These are phyloP conservation scores for Dicranocentrus wangi DNA, from an alignment of 2,888 invertebrate genomes.

Conservation along the genomic window DNA sequence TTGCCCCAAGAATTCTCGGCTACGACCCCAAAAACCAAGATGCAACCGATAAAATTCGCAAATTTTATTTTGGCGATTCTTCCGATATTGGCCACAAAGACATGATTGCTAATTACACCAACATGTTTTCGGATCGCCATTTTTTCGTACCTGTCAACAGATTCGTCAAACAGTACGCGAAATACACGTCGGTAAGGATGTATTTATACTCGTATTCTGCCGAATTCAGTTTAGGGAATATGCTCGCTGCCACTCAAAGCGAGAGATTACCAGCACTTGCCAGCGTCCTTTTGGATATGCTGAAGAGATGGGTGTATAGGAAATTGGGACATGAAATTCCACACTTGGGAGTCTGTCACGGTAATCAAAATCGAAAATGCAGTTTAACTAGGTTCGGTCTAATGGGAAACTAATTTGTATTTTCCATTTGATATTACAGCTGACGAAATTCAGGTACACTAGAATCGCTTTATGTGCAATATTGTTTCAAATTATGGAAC, in stretches of 20 bases:
- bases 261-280: slow-evolving; percentile 46
- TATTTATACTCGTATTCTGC: slow-evolving; percentile 54
- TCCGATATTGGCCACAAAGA: slow-evolving; percentile 46
- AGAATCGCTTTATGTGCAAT: not conserved
- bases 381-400: too few relatives aligned
- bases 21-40: slow-evolving; percentile 46
- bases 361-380: too few relatives aligned
- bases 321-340: slow-evolving; percentile 40
- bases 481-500: too few relatives aligned
- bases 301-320: slow-evolving; percentile 40
- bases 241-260: slow-evolving; percentile 52
- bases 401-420: not conserved
- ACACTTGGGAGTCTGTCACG: slow-evolving; percentile 62
- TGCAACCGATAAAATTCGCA: too few relatives aligned
- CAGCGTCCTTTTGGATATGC: slow-evolving; percentile 47
- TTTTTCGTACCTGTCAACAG: slow-evolving; percentile 57
- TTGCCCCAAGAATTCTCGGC: slow-evolving; percentile 43
- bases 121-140: slow-evolving; percentile 63
- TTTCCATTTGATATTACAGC: not conserved
- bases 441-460: not conserved
- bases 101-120: slow-evolving; percentile 61
- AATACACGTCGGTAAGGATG: slow-evolving; percentile 52
- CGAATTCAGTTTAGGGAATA: slow-evolving; percentile 42
- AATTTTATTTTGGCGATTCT: slow-evolving; percentile 63
- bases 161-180: slow-evolving; percentile 48